A percentile compares a stretch with the other conserved stretches of the same genome.
Conservation (phyloP, 2,797 vertebrate species). For the Rhinichthys osculus region DNA sequence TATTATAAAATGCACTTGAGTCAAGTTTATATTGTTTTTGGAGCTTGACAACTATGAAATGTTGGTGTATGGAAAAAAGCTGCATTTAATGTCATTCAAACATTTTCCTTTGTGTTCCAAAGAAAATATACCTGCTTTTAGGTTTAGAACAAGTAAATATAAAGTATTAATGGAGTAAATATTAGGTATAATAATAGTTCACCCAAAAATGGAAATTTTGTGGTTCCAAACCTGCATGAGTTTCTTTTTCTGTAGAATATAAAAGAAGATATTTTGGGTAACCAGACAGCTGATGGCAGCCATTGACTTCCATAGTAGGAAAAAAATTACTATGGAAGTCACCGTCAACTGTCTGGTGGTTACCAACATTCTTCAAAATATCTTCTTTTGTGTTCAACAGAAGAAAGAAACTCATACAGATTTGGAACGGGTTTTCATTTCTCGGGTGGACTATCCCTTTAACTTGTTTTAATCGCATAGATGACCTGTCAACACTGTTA, state of each 20-base stretch:
- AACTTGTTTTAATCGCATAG: conserved; percentile 24
- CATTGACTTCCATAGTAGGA: not conserved
- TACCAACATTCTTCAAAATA: too few relatives aligned
- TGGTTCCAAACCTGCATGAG: not conserved
- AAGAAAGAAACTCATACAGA: not conserved
- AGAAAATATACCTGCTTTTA: not conserved
- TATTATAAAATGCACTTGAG: too few relatives aligned
- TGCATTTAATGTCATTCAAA: not conserved
- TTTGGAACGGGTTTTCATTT: too few relatives aligned
- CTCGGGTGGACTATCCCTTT: not conserved
- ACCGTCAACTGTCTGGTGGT: too few relatives aligned
- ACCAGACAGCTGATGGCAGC: not conserved
- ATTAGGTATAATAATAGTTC: not conserved
- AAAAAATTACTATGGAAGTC: not conserved
- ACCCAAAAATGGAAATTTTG: not conserved
- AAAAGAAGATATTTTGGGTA: not conserved
- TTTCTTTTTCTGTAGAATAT: not conserved
- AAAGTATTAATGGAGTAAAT: not conserved
- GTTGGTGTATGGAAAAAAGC: not conserved
- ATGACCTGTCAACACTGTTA: conserved; percentile 15
- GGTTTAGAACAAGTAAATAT: not conserved
- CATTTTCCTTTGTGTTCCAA: not conserved
- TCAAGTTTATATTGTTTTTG: not conserved
- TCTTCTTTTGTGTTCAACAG: not conserved
- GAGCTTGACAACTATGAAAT: not conserved